Evolutionary conservation across 1,140 invertebrate genomes (phyloP).

Genomic region (Odontomachus brunneus): DNA sequence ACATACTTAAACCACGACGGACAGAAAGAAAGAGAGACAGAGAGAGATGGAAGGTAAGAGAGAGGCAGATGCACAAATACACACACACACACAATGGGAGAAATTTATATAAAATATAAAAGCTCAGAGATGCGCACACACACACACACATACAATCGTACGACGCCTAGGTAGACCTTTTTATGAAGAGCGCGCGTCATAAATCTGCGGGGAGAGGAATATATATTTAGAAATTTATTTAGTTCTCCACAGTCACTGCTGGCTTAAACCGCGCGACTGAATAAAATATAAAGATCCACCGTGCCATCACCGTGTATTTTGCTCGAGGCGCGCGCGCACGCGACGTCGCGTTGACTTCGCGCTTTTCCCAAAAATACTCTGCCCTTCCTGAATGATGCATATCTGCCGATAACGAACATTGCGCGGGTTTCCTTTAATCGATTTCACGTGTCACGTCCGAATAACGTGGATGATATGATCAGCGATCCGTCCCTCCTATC

Average conservation of each 20-base stretch:
- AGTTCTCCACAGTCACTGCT: not conserved
- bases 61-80: no score
- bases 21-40: not conserved
- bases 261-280: not conserved
- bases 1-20: not conserved
- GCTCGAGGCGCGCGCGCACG: slow-evolving; percentile 8
- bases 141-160: no score
- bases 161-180: no score
- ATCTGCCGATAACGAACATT: slow-evolving; percentile 62
- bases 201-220: not conserved
- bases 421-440: slow-evolving; percentile 66
- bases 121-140: no score
- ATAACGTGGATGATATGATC: slow-evolving; percentile 67
- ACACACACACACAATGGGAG: no score
- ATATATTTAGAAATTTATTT: slow-evolving; percentile 1
- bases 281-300: not conserved
- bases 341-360: not conserved
- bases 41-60: no score
- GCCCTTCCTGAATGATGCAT: slow-evolving; percentile 49
- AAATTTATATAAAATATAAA: slow-evolving; percentile 8
- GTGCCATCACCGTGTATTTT: slow-evolving; percentile 23
- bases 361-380: slow-evolving; percentile 39
- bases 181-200: not conserved
- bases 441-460: slow-evolving; percentile 62
- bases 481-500: slow-evolving; percentile 71